Evolutionary conservation across 1,140 invertebrate species (phyloP).

Genomic region (Achroia grisella): DNA sequence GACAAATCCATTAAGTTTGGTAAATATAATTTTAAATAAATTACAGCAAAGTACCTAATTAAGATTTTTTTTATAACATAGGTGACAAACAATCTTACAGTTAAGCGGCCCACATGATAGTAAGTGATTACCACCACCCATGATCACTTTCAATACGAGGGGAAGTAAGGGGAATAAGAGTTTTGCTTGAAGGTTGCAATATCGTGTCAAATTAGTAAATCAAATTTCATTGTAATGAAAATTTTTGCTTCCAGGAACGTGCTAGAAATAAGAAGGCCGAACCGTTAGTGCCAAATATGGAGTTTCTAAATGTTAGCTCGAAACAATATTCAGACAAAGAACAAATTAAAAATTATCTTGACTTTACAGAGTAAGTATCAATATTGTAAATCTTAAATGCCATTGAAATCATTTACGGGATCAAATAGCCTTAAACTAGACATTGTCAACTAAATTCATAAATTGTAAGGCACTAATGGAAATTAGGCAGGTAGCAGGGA

Average conservation of each 20-base stretch:
- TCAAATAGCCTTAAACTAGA: too few species aligned
- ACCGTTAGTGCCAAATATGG: conserved; percentile 55
- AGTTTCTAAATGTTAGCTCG: conserved; percentile 52
- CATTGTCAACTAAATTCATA: too few species aligned
- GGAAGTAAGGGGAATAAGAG: too few species aligned
- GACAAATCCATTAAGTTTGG: conserved; percentile 47
- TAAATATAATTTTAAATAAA: conserved; percentile 31
- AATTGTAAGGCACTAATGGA: too few species aligned
- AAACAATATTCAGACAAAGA: conserved; percentile 42
- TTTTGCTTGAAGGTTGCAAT: too few species aligned
- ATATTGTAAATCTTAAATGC: conserved; percentile 3
- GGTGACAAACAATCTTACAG: background rate
- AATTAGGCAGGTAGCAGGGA: too few species aligned
- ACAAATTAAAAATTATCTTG: conserved; percentile 48
- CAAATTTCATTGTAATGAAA: too few species aligned
- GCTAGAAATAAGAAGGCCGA: conserved; percentile 41
- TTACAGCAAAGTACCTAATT: conserved; percentile 8
- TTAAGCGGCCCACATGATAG: too few species aligned
- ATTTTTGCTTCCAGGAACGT: conserved; percentile 23
- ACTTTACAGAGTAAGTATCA: conserved; percentile 57
- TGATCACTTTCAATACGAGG: too few species aligned
- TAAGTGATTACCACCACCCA: background rate
- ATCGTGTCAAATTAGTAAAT: too few species aligned
- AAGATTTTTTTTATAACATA: conserved; percentile 1
- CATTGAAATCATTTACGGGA: conserved; percentile 2